Percentiles rank a stretch among this genome's conserved stretches.
These are phyloP conservation scores for Piaya cayana DNA, from an alignment of 2,113 vertebrate genomes.

Conservation along the genomic window DNA sequence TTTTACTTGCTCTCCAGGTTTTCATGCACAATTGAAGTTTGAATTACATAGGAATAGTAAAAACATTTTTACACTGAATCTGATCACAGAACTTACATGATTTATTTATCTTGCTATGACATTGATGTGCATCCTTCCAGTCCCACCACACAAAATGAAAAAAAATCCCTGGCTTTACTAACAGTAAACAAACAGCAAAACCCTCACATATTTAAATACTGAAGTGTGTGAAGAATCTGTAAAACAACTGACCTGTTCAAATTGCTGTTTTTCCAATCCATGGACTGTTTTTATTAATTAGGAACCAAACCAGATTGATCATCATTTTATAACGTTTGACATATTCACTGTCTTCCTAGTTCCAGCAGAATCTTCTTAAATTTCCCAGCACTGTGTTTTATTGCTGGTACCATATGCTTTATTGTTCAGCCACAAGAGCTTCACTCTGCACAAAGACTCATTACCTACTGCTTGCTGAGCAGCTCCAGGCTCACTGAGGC, in stretches of 20 bases:
- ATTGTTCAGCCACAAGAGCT: conserved; percentile 89
- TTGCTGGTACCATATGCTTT: conserved; percentile 90
- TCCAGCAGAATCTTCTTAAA: conserved; percentile 78
- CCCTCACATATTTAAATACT: conserved; percentile 39
- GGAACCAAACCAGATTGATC: conserved; percentile 74
- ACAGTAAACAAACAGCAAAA: conserved; percentile 47
- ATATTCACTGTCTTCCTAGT: conserved; percentile 72
- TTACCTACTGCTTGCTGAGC: conserved; percentile 93
- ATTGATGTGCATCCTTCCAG: conserved; percentile 48
- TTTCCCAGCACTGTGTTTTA: conserved; percentile 86
- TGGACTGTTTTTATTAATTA: conserved; percentile 81
- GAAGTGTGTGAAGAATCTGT: conserved; percentile 66
- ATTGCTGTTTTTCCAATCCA: conserved; percentile 81
- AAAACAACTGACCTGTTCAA: conserved; percentile 91
- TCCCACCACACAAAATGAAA: conserved; percentile 36
- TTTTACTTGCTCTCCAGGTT: conserved; percentile 42
- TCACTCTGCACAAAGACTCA: conserved; percentile 96
- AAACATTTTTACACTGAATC: conserved; percentile 51
- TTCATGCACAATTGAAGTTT: conserved; percentile 67
- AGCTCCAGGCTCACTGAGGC: conserved; percentile 89
- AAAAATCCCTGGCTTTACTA: conserved; percentile 48
- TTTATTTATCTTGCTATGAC: conserved; percentile 53
- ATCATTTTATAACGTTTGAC: conserved; percentile 73
- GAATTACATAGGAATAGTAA: conserved; percentile 31
- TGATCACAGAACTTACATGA: conserved; percentile 44